Evolutionary conservation across 2,113 vertebrate genomes (phyloP), one percentile per base, ranked within the genome.

Genomic region (Sorex araneus): DNA sequence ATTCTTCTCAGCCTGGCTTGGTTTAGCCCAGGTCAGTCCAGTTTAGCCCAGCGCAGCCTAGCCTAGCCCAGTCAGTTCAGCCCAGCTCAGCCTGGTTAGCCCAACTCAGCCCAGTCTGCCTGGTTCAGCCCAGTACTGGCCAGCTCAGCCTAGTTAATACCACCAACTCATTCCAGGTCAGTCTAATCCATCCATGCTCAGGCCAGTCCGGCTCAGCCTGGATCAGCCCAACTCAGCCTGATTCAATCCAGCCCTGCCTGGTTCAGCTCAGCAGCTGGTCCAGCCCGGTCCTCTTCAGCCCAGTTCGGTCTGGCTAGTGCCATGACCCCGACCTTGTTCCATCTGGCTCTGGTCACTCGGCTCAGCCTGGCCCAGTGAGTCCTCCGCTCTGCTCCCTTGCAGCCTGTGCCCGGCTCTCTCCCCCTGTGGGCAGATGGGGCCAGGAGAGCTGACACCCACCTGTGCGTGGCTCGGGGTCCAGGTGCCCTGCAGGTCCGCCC

Each of bases 11-110:
- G 6, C 19, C 0, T 13, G 73, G 6, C 7, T 0, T 23, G 50
- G n/a, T 1, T 0, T 3, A 60, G 21, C 0, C 0, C 0, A 47
- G 0, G 0, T 0, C 21, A 82, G 6, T 9, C 0, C 30, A 66
- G n/a, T 1, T 0, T 3, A 60, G 21, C 0, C 0, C 0, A 47
- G 0, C 0, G 0, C 19, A 79, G 7, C 19, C 0, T 11, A 67
- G 57, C 4, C 12, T 4, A 54, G 54, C 54, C 15, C 18, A 54
- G 54, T 0, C 18, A 70, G 21, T 0, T 0, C 28, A 81, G 21
- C 1, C 0, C 21, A 63, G 28, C 1, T 0, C 13, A 67, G 0
- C 28, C 1, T 34, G 25, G 0, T 0, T 10, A 84, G 16, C 0
- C 0, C 81, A 71, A 12, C 1, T 1, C 2, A 34, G 21, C 4